Percentiles rank a stretch among this genome's conserved stretches.
These are phyloP conservation scores for Leptodirus hochenwartii DNA, from an alignment of 2,888 invertebrate genomes.

Conservation along the genomic window DNA sequence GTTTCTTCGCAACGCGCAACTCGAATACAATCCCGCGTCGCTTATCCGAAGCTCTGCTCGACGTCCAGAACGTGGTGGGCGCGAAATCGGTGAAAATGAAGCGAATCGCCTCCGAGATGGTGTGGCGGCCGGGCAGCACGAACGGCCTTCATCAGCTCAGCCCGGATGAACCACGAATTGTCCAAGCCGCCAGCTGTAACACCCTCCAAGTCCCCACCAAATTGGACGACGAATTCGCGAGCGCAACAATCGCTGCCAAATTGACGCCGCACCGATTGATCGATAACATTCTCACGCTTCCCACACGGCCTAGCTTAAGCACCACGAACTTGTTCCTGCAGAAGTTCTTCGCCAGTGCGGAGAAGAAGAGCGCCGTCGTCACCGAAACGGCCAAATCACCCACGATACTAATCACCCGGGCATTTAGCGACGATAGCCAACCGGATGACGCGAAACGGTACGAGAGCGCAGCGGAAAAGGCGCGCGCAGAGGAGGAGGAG, in stretches of 20 bases:
- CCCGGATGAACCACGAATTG: constrained; percentile 29
- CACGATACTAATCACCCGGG: constrained; percentile 51
- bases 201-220: constrained; percentile 43
- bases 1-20: constrained; percentile 24
- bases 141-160: constrained; percentile 20
- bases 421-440: constrained; percentile 49
- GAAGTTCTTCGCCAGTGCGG: constrained; percentile 36
- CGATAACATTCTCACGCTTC: background rate
- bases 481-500: no score
- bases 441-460: constrained; percentile 16
- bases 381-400: constrained; percentile 34
- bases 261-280: constrained; percentile 23
- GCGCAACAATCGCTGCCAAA: constrained; percentile 18
- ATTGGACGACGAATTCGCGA: constrained; percentile 25
- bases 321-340: constrained; percentile 42
- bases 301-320: constrained; percentile 13
- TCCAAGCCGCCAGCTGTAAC: constrained; percentile 49
- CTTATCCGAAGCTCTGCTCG: constrained; percentile 36
- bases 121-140: constrained; percentile 32
- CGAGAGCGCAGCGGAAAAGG: background rate
- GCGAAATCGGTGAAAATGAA: constrained; percentile 26
- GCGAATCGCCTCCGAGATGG: constrained; percentile 30
- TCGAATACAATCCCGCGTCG: constrained; percentile 34
- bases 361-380: constrained; percentile 14
- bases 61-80: constrained; percentile 23